These are phyloP conservation scores for Malurus leucopterus DNA, from an alignment of 2,797 vertebrate species.

Conservation along the genomic window DNA sequence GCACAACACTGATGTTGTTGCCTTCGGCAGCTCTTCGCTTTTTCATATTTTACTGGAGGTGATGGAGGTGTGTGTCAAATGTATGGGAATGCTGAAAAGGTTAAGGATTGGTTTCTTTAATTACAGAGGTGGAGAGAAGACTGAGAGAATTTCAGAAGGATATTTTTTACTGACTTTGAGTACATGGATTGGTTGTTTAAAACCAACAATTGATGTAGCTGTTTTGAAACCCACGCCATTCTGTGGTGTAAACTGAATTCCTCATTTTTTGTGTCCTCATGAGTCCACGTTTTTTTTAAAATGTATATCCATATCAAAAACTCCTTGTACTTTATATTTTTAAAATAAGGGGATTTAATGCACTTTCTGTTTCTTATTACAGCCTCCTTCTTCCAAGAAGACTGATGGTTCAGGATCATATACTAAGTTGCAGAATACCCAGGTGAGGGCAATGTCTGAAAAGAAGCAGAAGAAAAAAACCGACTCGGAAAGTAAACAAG, in stretches of 20 bases:
- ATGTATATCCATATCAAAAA: background rate
- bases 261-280: constrained; percentile 1
- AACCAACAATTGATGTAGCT: background rate
- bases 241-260: constrained; percentile 25
- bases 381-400: constrained; percentile 94
- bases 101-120: background rate
- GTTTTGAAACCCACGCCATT: constrained; percentile 32
- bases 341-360: constrained; percentile 1
- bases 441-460: constrained; percentile 87
- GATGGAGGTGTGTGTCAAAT: background rate
- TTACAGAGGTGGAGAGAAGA: background rate
- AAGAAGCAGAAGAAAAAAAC: constrained; percentile 83
- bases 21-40: background rate
- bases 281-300: background rate
- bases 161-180: background rate
- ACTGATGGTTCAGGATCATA: constrained; percentile 88
- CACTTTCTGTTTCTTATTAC: constrained; percentile 23
- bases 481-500: constrained; percentile 90
- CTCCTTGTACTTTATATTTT: background rate
- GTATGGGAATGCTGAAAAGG: background rate
- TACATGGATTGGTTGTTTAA: background rate
- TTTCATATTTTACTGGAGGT: background rate
- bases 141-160: background rate
- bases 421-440: constrained; percentile 87
- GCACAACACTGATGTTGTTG: background rate